Evolutionary conservation across 2,797 vertebrate species (phyloP).

Genomic region (Glossophaga mutica): DNA sequence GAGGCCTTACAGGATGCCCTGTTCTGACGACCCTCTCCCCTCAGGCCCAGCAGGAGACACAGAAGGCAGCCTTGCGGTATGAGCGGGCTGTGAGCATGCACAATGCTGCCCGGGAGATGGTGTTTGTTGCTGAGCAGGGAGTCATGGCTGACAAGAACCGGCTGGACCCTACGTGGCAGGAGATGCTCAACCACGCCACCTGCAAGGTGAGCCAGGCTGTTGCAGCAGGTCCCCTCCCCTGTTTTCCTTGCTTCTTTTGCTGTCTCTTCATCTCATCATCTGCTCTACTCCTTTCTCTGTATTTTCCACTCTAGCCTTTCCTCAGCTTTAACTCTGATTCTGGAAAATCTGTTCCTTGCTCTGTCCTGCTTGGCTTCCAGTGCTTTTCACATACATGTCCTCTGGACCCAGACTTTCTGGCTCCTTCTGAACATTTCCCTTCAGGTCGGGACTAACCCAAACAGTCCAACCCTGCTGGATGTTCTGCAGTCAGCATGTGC

Average conservation of each 20-base stretch:
- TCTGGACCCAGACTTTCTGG: neutral
- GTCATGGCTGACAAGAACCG: conserved; percentile 92
- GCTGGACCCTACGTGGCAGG: conserved; percentile 95
- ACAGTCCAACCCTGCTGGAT: neutral
- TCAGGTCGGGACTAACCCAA: neutral
- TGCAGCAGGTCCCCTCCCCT: neutral
- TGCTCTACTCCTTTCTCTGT: neutral
- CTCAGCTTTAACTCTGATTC: neutral
- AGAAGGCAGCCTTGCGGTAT: conserved; percentile 91
- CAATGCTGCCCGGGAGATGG: conserved; percentile 93
- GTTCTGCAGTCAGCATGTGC: neutral
- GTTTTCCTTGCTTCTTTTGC: neutral
- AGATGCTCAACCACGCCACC: conserved; percentile 95
- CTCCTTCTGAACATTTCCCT: neutral
- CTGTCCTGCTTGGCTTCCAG: neutral
- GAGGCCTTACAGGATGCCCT: too few species aligned
- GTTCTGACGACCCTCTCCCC: neutral
- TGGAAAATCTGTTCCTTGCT: neutral
- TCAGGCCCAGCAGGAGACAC: conserved; percentile 94
- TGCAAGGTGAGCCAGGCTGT: conserved; percentile 83
- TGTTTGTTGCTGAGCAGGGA: conserved; percentile 94
- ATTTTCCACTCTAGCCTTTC: neutral
- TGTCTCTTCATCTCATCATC: neutral
- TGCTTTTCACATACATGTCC: neutral
- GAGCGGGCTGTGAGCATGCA: conserved; percentile 95